Evolutionary conservation across 2,888 invertebrate genomes (phyloP), one percentile per base, ranked within the genome.

Genomic region (Acanthosepion esculentum): DNA sequence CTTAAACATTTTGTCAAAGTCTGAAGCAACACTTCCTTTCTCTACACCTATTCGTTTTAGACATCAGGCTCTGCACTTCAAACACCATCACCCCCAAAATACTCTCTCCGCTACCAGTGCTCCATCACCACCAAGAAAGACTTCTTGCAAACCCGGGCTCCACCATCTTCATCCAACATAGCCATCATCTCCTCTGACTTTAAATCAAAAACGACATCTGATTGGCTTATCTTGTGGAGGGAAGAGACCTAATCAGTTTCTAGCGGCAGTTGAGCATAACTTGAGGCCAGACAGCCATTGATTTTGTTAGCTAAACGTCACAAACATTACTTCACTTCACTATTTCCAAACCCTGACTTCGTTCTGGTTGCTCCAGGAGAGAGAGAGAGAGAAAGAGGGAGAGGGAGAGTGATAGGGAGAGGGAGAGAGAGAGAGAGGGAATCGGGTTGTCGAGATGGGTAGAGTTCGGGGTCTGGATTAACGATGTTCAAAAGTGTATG

Each of bases 221-320:
- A 78, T 78, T 78, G 78, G 78, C 78, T 78, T 78, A 78, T 78
- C 78, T 78, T 33, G n/a, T n/a, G 78, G 78, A n/a, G 78, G 78
- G n/a, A 78, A 78, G n/a, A 78, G 78, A 78, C n/a, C 78, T 78
- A 78, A 78, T 78, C 78, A 78, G 78, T 15, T 78, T 78, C 78
- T 78, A 78, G 78, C 78, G 78, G 78, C 78, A 78, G 78, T 78
- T 78, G 78, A 78, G 78, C 78, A 78, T 33, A n/a, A 78, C 78
- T 33, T 78, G 78, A 78, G 59, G 78, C 78, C 78, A 78, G 78
- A 78, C 78, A n/a, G 78, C n/a, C 78, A 78, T 78, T 78, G 78
- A 78, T 78, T 78, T 78, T 78, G 78, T 78, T n/a, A 78, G 78
- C 78, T 78, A n/a, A 78, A 78, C 78, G 78, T n/a, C 78, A 78